phyloP scores from a whole-genome alignment of 2,113 vertebrate species.

The Sceloporus tristichus region DNA sequence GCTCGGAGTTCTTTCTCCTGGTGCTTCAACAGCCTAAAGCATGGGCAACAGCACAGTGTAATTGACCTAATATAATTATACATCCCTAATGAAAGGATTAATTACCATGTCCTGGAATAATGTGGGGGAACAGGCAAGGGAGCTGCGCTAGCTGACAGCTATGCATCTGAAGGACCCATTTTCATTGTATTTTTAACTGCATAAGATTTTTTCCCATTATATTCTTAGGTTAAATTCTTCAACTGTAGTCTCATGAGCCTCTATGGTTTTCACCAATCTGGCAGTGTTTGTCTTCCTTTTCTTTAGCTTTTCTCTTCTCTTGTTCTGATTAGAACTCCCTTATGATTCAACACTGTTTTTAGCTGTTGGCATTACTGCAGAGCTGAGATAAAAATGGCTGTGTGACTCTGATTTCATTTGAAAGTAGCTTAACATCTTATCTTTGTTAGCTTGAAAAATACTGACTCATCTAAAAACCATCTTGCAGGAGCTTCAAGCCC shows the following conservation, averaged over 20 bases:
- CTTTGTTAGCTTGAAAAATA: neutral
- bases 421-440: neutral
- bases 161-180: neutral
- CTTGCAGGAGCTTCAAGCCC: neutral
- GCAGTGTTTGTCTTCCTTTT: neutral
- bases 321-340: neutral
- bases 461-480: neutral
- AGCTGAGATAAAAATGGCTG: neutral
- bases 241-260: neutral
- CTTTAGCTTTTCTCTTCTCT: neutral
- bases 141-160: conserved; percentile 5
- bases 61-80: conserved; percentile 19
- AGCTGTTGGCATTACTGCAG: neutral
- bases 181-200: neutral
- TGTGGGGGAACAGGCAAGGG: neutral
- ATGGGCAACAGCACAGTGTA: neutral
- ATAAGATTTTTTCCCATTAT: neutral
- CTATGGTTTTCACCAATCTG: neutral
- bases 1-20: neutral
- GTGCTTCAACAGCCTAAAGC: neutral
- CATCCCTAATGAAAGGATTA: conserved; percentile 25
- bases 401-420: neutral
- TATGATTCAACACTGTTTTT: neutral
- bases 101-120: conserved; percentile 10
- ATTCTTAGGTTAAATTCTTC: neutral